These are phyloP conservation scores for Polia nebulosa DNA, from an alignment of 2,888 invertebrate genomes.

Conservation along the genomic window DNA sequence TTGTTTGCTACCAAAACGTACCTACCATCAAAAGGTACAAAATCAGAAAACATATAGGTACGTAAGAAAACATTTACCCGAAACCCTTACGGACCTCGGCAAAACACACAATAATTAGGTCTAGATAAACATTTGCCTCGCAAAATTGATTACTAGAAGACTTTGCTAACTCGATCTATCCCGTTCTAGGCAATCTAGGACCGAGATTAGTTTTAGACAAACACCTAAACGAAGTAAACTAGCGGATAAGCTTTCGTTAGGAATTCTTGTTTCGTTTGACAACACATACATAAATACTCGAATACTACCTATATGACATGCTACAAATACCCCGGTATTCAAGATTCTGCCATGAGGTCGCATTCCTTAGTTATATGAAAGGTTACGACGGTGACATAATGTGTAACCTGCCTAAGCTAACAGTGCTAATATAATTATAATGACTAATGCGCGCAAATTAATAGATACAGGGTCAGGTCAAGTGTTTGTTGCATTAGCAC, in stretches of 20 bases:
- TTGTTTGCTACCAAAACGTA: too few species aligned
- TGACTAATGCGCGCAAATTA: conserved; percentile 1
- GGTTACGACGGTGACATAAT: conserved; percentile 33
- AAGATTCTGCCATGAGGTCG: not conserved
- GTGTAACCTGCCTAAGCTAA: not conserved
- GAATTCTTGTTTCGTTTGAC: conserved; percentile 6
- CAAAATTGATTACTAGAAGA: conserved; percentile 23
- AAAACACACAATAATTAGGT: not conserved
- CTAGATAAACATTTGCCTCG: not conserved
- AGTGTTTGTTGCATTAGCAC: conserved; percentile 25
- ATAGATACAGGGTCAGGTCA: not conserved
- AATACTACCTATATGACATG: not conserved
- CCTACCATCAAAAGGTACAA: too few species aligned
- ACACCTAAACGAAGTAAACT: not conserved
- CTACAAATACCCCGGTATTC: conserved; percentile 1
- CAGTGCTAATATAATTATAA: conserved; percentile 25
- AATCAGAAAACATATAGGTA: not conserved
- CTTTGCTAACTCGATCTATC: not conserved
- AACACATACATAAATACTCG: too few species aligned
- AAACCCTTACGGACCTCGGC: not conserved
- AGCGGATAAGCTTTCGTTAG: not conserved
- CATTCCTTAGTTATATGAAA: conserved; percentile 29
- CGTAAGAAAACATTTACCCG: not conserved
- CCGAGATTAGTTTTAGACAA: not conserved
- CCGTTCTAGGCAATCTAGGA: not conserved